These are phyloP conservation scores for Tauraco erythrolophus DNA, from an alignment of 2,113 vertebrate species.

Conservation along the genomic window DNA sequence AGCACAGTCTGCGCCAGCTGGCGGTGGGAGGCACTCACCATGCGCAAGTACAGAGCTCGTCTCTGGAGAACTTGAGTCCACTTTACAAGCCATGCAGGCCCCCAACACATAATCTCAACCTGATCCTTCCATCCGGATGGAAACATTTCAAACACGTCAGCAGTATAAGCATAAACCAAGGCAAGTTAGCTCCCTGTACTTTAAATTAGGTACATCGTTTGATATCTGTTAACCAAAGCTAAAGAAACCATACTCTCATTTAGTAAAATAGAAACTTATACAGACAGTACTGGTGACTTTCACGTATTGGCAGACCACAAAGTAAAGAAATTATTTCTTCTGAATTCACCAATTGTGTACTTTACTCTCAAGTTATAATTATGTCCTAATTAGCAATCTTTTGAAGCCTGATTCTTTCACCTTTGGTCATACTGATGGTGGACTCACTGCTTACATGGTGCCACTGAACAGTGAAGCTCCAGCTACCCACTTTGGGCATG, in stretches of 20 bases:
- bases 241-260: neutral
- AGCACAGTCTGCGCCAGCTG: neutral
- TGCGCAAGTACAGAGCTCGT: neutral
- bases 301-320: rapidly evolving
- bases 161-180: neutral
- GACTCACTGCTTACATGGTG: neutral
- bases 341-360: neutral
- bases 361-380: neutral
- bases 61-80: neutral
- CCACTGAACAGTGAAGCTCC: neutral
- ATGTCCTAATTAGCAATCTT: neutral
- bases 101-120: neutral
- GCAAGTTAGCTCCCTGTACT: neutral
- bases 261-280: neutral
- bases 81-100: neutral
- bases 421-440: neutral
- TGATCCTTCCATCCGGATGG: neutral
- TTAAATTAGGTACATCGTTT: neutral
- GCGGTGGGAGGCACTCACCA: neutral
- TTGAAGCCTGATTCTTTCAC: neutral
- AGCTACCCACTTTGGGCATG: neutral
- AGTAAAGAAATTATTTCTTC: neutral
- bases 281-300: neutral
- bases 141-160: neutral
- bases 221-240: neutral